phyloP scores from a whole-genome alignment of 2,888 invertebrate species.

The Hyppa rectilinea region DNA sequence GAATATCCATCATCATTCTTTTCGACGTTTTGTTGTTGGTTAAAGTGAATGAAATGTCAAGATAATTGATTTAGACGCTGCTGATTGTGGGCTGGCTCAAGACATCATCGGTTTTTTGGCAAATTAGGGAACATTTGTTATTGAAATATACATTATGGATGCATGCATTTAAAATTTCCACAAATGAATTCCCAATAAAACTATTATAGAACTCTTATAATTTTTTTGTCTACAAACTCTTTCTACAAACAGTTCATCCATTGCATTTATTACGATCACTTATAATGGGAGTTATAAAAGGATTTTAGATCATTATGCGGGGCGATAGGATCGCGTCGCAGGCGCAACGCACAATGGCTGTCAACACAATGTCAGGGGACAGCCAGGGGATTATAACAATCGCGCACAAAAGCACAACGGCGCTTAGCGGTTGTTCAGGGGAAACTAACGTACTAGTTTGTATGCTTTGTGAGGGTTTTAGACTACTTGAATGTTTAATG shows the following conservation, averaged over 20 bases:
- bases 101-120: conserved; percentile 43
- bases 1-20: conserved; percentile 73
- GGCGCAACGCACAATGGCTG: conserved; percentile 79
- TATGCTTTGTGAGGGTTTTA: conserved; percentile 47
- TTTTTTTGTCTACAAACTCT: conserved; percentile 36
- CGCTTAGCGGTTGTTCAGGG: conserved; percentile 73
- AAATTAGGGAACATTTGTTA: conserved; percentile 52
- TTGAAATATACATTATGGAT: conserved; percentile 15
- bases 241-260: conserved; percentile 36
- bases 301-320: conserved; percentile 67
- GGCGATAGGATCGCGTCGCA: conserved; percentile 70
- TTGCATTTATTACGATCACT: conserved; percentile 57
- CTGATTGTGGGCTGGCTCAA: conserved; percentile 46
- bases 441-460: conserved; percentile 20
- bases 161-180: not conserved
- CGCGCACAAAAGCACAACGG: conserved; percentile 78
- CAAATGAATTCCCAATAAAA: not conserved
- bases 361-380: conserved; percentile 79
- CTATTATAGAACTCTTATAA: not conserved
- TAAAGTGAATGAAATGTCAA: conserved; percentile 73
- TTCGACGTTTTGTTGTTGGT: conserved; percentile 69
- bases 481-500: conserved; percentile 31
- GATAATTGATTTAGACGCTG: conserved; percentile 64
- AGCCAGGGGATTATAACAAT: conserved; percentile 72
- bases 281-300: conserved; percentile 63